These are phyloP conservation scores for Pegoplata infirma DNA, from an alignment of 2,888 invertebrate genomes.

Conservation along the genomic window DNA sequence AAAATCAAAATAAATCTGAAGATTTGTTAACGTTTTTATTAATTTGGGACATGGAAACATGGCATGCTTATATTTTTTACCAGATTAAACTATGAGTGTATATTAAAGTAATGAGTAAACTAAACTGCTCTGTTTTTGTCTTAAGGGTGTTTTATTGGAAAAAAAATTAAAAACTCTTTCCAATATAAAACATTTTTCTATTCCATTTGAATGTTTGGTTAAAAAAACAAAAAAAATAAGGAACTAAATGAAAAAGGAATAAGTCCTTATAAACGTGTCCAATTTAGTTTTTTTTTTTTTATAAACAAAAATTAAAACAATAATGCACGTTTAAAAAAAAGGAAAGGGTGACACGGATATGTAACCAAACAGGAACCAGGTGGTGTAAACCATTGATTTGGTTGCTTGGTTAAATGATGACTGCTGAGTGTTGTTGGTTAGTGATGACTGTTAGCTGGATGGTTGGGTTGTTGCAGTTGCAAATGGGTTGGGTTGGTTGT, in stretches of 20 bases:
- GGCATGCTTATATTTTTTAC: too few relatives aligned
- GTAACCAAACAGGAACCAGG: slow-evolving; percentile 59
- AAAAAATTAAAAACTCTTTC: too few relatives aligned
- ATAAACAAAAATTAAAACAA: slow-evolving; percentile 26
- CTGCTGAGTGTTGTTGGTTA: background rate
- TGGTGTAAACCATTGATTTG: slow-evolving; percentile 40
- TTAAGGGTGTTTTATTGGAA: background rate
- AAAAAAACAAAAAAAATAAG: background rate
- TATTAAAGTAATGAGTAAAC: too few relatives aligned
- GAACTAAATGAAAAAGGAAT: slow-evolving; percentile 23
- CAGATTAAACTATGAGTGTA: too few relatives aligned
- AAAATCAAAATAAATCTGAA: too few relatives aligned
- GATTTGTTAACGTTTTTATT: too few relatives aligned
- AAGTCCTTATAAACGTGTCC: slow-evolving; percentile 32
- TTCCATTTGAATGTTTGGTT: background rate
- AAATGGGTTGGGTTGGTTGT: background rate
- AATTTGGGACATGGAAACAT: too few relatives aligned
- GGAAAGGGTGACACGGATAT: slow-evolving; percentile 52
- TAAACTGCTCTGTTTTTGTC: too few relatives aligned
- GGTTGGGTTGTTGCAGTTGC: slow-evolving; percentile 18
- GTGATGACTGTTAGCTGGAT: slow-evolving; percentile 11
- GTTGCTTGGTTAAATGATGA: slow-evolving; percentile 27
- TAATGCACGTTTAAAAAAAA: slow-evolving; percentile 22
- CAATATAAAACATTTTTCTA: background rate
- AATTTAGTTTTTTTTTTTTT: slow-evolving; percentile 11